These are phyloP conservation scores for Pollenia amentaria DNA, from an alignment of 2,888 invertebrate genomes.

Conservation along the genomic window DNA sequence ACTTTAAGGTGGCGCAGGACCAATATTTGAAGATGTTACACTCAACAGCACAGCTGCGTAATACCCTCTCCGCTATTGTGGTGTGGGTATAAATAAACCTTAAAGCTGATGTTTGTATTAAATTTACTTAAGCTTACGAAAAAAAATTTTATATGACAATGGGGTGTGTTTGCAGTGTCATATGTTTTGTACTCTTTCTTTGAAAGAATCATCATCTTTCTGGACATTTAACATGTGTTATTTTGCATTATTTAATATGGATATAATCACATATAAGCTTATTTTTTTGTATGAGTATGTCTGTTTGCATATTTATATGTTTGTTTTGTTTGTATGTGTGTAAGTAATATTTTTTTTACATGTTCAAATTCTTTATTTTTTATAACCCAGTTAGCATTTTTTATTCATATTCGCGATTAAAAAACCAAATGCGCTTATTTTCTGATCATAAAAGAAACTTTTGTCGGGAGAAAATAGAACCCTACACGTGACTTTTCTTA, in stretches of 20 bases:
- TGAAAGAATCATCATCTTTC: slow-evolving; percentile 32
- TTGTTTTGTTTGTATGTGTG: not conserved
- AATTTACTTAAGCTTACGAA: slow-evolving; percentile 9
- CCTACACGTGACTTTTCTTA: too few species aligned
- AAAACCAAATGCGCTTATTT: too few species aligned
- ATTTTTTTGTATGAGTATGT: not conserved
- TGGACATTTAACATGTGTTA: slow-evolving; percentile 56
- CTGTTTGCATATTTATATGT: not conserved
- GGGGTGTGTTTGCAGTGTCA: not conserved
- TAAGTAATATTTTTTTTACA: slow-evolving; percentile 21
- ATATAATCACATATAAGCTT: not conserved
- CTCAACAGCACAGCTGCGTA: too few species aligned
- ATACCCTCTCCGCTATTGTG: too few species aligned
- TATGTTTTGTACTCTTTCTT: not conserved
- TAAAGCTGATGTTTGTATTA: slow-evolving; percentile 28
- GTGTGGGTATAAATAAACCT: too few species aligned
- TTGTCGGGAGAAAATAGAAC: too few species aligned
- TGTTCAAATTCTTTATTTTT: slow-evolving; percentile 49
- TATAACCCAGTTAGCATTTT: not conserved
- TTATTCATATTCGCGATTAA: too few species aligned
- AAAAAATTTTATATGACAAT: slow-evolving; percentile 7
- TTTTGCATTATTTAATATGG: slow-evolving; percentile 41
- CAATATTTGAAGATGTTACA: too few species aligned
- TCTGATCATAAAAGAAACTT: too few species aligned
- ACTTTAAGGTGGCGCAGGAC: too few species aligned